A percentile compares a stretch with the other conserved stretches of the same genome.
Evolutionary conservation across 23 tunicate genomes (phyloP).

Genomic region (Styela plicata): DNA sequence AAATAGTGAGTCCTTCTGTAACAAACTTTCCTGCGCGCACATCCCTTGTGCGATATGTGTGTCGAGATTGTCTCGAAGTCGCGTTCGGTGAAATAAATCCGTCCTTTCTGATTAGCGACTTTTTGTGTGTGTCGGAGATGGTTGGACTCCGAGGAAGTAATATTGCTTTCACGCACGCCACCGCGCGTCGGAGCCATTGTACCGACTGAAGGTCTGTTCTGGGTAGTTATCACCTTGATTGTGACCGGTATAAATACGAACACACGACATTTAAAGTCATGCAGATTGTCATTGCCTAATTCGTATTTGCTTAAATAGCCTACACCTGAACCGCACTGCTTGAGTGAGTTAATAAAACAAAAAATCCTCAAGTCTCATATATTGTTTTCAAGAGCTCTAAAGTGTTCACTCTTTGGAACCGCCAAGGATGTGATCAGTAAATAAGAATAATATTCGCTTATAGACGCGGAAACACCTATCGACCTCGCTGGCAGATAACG

Average conservation of each 20-base stretch:
- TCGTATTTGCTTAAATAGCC: background rate
- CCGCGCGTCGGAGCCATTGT: background rate
- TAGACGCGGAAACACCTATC: background rate
- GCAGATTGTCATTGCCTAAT: background rate
- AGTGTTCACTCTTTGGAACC: slow-evolving; percentile 34
- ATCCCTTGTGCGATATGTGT: background rate
- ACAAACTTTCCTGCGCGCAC: background rate
- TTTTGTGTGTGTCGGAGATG: background rate
- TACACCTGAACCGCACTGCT: slow-evolving; percentile 24
- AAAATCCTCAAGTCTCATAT: slow-evolving; percentile 4
- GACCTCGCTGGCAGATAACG: background rate
- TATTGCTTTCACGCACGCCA: background rate
- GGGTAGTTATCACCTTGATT: background rate
- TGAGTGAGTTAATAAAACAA: slow-evolving; percentile 25
- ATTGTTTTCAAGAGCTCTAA: slow-evolving; percentile 9
- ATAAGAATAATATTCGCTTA: background rate
- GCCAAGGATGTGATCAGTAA: background rate
- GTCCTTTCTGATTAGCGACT: background rate
- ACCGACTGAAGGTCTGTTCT: background rate
- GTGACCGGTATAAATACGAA: background rate
- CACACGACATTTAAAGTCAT: background rate
- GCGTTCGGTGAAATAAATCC: background rate
- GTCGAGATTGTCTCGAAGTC: background rate
- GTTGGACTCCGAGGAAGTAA: background rate
- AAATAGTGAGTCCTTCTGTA: slow-evolving; percentile 1